phyloP scores from a whole-genome alignment of 2,888 invertebrate genomes.

The Dinocampus coccinellae region DNA sequence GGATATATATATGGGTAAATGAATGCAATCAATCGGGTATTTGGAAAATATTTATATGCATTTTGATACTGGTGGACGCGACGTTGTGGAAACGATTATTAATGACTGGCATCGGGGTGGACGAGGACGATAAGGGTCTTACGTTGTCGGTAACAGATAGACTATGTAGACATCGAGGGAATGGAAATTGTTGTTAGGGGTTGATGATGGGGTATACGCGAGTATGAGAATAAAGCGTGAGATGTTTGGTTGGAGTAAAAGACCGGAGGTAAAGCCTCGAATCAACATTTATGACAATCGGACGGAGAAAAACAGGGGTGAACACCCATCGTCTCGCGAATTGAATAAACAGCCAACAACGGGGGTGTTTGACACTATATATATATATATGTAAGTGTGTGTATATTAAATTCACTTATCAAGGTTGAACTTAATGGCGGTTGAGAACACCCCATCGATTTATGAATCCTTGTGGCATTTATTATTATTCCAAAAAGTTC shows the following conservation, averaged over 20 bases:
- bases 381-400: slow-evolving; percentile 8
- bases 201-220: slow-evolving; percentile 22
- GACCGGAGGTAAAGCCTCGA: slow-evolving; percentile 30
- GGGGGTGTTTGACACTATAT: slow-evolving; percentile 22
- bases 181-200: slow-evolving; percentile 22
- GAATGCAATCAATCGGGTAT: slow-evolving; percentile 17
- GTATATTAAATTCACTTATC: slow-evolving; percentile 36
- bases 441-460: slow-evolving; percentile 20
- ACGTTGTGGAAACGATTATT: slow-evolving; percentile 34
- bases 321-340: slow-evolving; percentile 26
- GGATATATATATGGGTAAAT: too few species aligned
- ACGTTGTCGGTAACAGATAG: slow-evolving; percentile 35
- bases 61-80: slow-evolving; percentile 51
- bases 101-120: slow-evolving; percentile 48
- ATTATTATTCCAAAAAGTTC: slow-evolving; percentile 26
- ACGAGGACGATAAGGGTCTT: slow-evolving; percentile 61
- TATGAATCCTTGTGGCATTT: slow-evolving; percentile 12
- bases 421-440: slow-evolving; percentile 25
- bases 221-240: neutral
- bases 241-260: slow-evolving; percentile 11
- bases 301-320: slow-evolving; percentile 16
- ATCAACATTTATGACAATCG: slow-evolving; percentile 41
- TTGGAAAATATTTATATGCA: slow-evolving; percentile 44
- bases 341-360: slow-evolving; percentile 34
- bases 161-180: slow-evolving; percentile 21